phyloP scores from a whole-genome alignment of 2,113 vertebrate genomes.

The Picathartes gymnocephalus region DNA sequence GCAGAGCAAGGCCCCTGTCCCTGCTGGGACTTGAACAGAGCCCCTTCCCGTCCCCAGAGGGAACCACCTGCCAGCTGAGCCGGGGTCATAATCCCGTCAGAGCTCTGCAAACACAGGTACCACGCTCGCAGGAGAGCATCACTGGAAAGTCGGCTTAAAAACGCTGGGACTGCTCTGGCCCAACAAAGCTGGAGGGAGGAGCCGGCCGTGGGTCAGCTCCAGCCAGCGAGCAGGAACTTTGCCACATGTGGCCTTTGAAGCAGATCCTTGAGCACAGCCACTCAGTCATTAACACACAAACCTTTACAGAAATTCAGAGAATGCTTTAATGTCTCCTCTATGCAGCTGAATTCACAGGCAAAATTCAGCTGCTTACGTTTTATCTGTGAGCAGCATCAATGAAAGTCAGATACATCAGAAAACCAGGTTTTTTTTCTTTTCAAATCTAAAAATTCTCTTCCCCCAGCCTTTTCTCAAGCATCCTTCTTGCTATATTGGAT shows the following conservation, averaged over 20 bases:
- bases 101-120: background rate
- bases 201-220: background rate
- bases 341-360: background rate
- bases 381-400: background rate
- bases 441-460: background rate
- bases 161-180: background rate
- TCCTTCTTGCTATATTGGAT: background rate
- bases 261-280: background rate
- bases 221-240: background rate
- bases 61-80: background rate
- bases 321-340: fast-evolving
- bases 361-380: background rate
- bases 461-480: background rate
- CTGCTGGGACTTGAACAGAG: background rate
- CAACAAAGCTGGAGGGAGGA: background rate
- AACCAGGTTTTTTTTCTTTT: background rate
- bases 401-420: background rate
- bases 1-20: background rate
- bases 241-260: background rate
- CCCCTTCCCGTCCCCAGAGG: background rate
- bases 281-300: background rate
- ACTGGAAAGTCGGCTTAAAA: background rate
- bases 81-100: background rate
- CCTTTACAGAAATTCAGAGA: background rate
- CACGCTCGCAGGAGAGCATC: background rate